Evolutionary conservation across 2,797 vertebrate genomes (phyloP).

Genomic region (Thamnophis elegans): DNA sequence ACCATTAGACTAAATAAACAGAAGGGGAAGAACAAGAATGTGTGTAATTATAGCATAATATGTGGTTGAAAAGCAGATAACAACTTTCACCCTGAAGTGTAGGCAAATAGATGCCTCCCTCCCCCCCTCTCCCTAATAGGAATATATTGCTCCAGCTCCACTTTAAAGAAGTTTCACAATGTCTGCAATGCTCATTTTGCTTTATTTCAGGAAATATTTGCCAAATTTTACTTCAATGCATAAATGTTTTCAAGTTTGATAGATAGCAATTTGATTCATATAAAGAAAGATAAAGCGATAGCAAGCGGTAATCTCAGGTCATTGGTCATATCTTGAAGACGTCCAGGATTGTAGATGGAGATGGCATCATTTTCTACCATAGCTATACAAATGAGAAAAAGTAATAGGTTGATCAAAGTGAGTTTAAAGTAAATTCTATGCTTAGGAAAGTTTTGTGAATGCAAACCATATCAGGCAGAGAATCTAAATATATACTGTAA

Average conservation of each 20-base stretch:
- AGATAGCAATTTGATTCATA: background rate
- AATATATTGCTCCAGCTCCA: background rate
- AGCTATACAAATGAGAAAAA: background rate
- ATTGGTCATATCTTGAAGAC: background rate
- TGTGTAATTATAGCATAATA: background rate
- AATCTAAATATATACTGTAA: background rate
- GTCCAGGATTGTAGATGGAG: background rate
- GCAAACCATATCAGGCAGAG: background rate
- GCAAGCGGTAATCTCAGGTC: background rate
- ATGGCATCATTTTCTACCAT: accelerated
- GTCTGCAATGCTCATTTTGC: background rate
- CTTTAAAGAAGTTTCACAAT: background rate
- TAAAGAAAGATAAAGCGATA: background rate
- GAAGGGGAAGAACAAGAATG: background rate
- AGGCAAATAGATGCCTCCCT: background rate
- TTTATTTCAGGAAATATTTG: background rate
- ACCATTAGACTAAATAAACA: background rate
- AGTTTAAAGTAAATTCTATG: background rate
- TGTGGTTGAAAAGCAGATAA: background rate
- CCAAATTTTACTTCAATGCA: background rate
- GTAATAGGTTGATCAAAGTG: background rate
- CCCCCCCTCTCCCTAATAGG: too few species aligned
- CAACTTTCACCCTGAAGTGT: background rate
- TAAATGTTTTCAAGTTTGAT: background rate
- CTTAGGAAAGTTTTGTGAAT: background rate